Percentiles rank a stretch among this genome's conserved stretches.
Evolutionary conservation across 2,888 invertebrate species (phyloP).

Genomic region (Aethes cnicana): DNA sequence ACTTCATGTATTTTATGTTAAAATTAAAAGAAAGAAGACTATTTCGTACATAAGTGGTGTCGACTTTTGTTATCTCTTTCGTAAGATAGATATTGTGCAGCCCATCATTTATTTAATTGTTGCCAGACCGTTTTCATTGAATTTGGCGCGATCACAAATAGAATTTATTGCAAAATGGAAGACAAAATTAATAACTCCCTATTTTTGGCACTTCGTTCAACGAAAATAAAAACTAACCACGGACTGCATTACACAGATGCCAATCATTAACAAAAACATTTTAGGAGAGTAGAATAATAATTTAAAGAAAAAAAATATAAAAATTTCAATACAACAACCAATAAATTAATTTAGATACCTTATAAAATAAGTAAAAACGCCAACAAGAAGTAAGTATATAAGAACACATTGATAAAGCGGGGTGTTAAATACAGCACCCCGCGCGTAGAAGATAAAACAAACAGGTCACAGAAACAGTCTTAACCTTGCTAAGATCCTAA

Average conservation of each 20-base stretch:
- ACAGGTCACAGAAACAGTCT: slow-evolving; percentile 84
- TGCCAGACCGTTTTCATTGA: slow-evolving; percentile 29
- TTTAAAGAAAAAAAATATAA: slow-evolving; percentile 71
- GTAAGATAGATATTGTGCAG: slow-evolving; percentile 51
- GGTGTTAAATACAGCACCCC: slow-evolving; percentile 54
- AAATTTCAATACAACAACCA: slow-evolving; percentile 81
- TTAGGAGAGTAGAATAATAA: slow-evolving; percentile 69
- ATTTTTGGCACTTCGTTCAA: slow-evolving; percentile 61
- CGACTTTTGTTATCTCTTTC: slow-evolving; percentile 38
- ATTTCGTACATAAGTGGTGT: slow-evolving; percentile 53
- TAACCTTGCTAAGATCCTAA: slow-evolving; percentile 81
- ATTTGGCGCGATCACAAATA: slow-evolving; percentile 41
- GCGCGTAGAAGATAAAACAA: slow-evolving; percentile 78
- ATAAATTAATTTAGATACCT: slow-evolving; percentile 82
- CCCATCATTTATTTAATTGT: slow-evolving; percentile 44
- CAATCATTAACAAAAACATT: slow-evolving; percentile 67
- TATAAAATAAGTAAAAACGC: slow-evolving; percentile 82
- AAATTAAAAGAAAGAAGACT: slow-evolving; percentile 71
- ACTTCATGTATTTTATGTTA: slow-evolving; percentile 72
- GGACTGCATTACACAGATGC: slow-evolving; percentile 74
- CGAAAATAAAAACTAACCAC: slow-evolving; percentile 44
- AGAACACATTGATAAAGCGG: slow-evolving; percentile 78
- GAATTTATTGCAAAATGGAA: slow-evolving; percentile 51
- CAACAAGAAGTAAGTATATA: slow-evolving; percentile 82
- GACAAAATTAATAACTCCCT: slow-evolving; percentile 55